phyloP scores from a whole-genome alignment of 2,113 vertebrate genomes.

The Poicephalus gulielmi region DNA sequence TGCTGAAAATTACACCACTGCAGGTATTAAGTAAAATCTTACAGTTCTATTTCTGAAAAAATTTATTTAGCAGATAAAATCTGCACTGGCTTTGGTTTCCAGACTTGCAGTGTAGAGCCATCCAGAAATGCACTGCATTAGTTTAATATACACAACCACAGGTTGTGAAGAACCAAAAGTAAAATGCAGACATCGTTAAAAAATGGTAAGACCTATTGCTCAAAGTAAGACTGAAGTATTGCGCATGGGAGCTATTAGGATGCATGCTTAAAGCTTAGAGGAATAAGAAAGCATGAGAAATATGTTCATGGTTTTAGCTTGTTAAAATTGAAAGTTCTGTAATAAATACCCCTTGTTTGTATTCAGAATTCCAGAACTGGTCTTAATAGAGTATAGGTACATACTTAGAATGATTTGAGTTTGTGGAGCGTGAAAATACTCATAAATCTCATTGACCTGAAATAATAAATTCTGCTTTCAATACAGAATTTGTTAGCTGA shows the following conservation, averaged over 20 bases:
- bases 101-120: neutral
- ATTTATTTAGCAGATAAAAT: neutral
- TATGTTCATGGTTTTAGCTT: neutral
- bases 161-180: neutral
- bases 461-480: neutral
- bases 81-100: neutral
- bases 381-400: neutral
- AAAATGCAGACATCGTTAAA: neutral
- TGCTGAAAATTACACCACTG: neutral
- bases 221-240: neutral
- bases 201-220: neutral
- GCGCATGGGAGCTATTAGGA: neutral
- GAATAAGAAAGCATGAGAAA: neutral
- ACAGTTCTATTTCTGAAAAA: neutral
- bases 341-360: neutral
- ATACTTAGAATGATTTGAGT: neutral
- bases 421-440: neutral
- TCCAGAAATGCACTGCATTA: neutral
- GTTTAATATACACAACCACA: neutral
- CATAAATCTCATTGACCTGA: neutral
- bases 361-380: neutral
- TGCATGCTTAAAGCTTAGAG: neutral
- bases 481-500: neutral
- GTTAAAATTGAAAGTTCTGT: neutral
- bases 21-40: neutral